Conservation (phyloP, 1,140 invertebrate genomes). For the Cotesia glomerata region DNA sequence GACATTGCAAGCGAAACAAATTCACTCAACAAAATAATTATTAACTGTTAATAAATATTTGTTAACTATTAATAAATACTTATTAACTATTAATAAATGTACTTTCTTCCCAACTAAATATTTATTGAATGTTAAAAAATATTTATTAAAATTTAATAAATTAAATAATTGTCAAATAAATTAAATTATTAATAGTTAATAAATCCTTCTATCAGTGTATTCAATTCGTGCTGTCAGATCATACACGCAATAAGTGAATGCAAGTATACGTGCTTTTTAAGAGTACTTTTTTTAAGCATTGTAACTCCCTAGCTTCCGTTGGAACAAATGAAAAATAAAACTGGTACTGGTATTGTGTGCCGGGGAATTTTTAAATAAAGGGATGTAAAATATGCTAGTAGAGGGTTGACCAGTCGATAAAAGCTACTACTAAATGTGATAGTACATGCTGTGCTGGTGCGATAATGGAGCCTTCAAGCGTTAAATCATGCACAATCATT, state of each 20-base stretch:
- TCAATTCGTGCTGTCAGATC: conserved; percentile 54
- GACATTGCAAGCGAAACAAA: too few species aligned
- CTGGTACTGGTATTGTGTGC: background rate
- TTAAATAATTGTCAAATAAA: too few species aligned
- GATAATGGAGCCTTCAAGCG: conserved; percentile 11
- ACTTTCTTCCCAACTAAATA: too few species aligned
- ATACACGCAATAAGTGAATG: conserved; percentile 43
- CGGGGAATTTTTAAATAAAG: too few species aligned
- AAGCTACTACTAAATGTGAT: background rate
- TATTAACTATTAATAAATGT: too few species aligned
- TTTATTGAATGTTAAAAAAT: too few species aligned
- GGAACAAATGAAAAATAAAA: background rate
- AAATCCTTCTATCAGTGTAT: background rate
- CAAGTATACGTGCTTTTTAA: background rate
- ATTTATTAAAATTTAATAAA: too few species aligned
- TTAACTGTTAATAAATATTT: too few species aligned
- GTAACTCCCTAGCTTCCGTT: too few species aligned
- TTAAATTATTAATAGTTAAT: background rate
- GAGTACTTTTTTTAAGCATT: background rate
- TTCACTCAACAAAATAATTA: too few species aligned
- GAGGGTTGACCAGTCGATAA: background rate
- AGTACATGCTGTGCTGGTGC: background rate
- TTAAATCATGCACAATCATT: conserved; percentile 16
- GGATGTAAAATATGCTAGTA: too few species aligned
- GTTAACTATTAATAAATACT: too few species aligned